Evolutionary conservation across 1,140 invertebrate species (phyloP).

Genomic region (Lasioglossum baleicum): DNA sequence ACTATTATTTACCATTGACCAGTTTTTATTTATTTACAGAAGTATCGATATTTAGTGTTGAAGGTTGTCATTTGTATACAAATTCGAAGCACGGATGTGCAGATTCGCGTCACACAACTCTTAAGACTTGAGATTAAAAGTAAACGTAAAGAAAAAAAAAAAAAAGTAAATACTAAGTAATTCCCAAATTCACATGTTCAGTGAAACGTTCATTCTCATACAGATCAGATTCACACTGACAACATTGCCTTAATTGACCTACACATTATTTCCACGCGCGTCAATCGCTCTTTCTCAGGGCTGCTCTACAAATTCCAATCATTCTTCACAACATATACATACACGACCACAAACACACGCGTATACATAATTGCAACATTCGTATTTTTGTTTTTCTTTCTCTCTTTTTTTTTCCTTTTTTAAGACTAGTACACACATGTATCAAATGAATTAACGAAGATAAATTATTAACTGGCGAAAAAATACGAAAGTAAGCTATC

Average conservation of each 20-base stretch:
- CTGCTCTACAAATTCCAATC: constrained; percentile 54
- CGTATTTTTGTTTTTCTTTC: constrained; percentile 2
- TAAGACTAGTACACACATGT: constrained; percentile 41
- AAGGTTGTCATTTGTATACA: constrained; percentile 82
- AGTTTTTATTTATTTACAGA: constrained; percentile 84
- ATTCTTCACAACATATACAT: constrained; percentile 8
- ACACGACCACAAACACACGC: constrained; percentile 1
- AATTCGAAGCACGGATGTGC: constrained; percentile 71
- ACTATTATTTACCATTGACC: too few species aligned
- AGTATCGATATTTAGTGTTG: constrained; percentile 94
- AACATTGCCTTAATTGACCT: constrained; percentile 33
- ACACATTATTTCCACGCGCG: constrained; percentile 56
- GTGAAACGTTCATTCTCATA: constrained; percentile 57
- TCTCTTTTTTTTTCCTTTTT: constrained; percentile 20
- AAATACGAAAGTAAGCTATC: constrained; percentile 64
- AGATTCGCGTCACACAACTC: constrained; percentile 63
- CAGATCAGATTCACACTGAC: constrained; percentile 39
- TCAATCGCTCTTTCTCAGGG: constrained; percentile 66
- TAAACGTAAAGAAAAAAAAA: constrained; percentile 54
- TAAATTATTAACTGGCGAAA: constrained; percentile 59
- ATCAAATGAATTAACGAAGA: constrained; percentile 56
- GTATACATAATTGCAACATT: constrained; percentile 21
- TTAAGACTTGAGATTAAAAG: constrained; percentile 70
- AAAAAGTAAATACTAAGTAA: constrained; percentile 61
- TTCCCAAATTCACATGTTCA: constrained; percentile 55